Evolutionary conservation across 2,888 invertebrate genomes (phyloP).

Genomic region (Tenodera sinensis): DNA sequence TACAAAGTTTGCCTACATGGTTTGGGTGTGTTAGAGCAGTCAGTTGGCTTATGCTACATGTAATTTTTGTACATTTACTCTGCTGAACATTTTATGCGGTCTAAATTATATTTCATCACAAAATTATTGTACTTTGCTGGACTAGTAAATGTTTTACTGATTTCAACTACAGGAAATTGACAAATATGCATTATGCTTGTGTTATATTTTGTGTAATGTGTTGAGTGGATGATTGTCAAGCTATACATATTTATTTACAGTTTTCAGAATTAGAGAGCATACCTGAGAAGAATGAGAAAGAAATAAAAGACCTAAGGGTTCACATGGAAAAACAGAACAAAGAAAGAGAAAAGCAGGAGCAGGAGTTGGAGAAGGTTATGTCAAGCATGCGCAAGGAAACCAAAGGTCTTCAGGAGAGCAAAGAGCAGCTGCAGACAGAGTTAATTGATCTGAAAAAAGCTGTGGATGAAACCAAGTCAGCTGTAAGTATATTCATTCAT

Average conservation of each 20-base stretch:
- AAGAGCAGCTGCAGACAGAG: conserved; percentile 63
- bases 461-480: conserved; percentile 67
- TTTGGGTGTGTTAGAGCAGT: too few relatives aligned
- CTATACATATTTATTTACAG: conserved; percentile 23
- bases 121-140: too few relatives aligned
- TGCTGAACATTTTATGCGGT: too few relatives aligned
- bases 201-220: background rate
- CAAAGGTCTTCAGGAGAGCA: conserved; percentile 64
- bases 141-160: too few relatives aligned
- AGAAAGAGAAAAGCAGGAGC: conserved; percentile 52
- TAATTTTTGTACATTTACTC: too few relatives aligned
- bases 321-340: conserved; percentile 52
- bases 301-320: conserved; percentile 63
- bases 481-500: conserved; percentile 36
- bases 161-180: background rate
- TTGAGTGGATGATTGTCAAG: background rate
- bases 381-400: conserved; percentile 65
- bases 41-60: too few relatives aligned
- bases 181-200: background rate
- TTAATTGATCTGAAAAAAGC: conserved; percentile 65
- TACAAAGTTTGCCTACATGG: too few relatives aligned
- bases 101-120: too few relatives aligned
- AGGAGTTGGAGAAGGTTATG: conserved; percentile 56
- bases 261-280: conserved; percentile 52
- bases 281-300: conserved; percentile 70